A percentile compares a stretch with the other conserved stretches of the same genome.
Conservation (phyloP, 2,888 invertebrate species). For the Odontomyia ornata region DNA sequence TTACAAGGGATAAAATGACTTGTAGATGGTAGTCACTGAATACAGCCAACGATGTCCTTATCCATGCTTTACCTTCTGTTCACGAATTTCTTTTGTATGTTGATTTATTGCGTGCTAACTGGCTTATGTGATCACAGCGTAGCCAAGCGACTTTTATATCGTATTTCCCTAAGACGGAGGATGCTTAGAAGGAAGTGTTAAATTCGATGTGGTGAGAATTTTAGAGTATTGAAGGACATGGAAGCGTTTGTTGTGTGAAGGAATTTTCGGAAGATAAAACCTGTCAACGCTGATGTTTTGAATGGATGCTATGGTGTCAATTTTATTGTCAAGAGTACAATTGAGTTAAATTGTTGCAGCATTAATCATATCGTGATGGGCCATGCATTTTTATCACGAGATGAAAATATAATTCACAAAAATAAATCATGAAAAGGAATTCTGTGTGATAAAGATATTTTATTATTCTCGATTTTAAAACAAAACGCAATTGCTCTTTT, state of each 20-base stretch:
- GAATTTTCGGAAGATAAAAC: not conserved
- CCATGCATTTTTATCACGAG: not conserved
- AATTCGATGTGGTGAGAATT: not conserved
- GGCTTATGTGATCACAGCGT: slow-evolving; percentile 15
- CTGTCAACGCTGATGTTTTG: not conserved
- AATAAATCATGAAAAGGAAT: too few relatives aligned
- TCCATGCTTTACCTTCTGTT: not conserved
- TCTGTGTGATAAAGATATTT: too few relatives aligned
- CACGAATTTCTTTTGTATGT: not conserved
- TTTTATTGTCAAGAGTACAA: slow-evolving; percentile 12
- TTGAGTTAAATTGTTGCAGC: not conserved
- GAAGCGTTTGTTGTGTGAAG: not conserved
- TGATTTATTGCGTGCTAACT: slow-evolving; percentile 42
- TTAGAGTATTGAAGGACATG: not conserved
- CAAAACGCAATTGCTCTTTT: too few relatives aligned
- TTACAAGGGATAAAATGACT: slow-evolving; percentile 30
- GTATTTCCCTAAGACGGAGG: not conserved
- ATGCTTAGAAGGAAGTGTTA: slow-evolving; percentile 2
- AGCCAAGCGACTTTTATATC: not conserved
- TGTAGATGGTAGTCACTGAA: slow-evolving; percentile 18
- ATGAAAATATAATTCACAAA: too few relatives aligned
- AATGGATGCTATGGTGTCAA: slow-evolving; percentile 28
- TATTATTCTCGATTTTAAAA: too few relatives aligned
- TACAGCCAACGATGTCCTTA: slow-evolving; percentile 26
- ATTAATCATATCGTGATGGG: not conserved